Conservation (phyloP, 2,797 vertebrate genomes). For the Arctocebus calabarensis region DNA sequence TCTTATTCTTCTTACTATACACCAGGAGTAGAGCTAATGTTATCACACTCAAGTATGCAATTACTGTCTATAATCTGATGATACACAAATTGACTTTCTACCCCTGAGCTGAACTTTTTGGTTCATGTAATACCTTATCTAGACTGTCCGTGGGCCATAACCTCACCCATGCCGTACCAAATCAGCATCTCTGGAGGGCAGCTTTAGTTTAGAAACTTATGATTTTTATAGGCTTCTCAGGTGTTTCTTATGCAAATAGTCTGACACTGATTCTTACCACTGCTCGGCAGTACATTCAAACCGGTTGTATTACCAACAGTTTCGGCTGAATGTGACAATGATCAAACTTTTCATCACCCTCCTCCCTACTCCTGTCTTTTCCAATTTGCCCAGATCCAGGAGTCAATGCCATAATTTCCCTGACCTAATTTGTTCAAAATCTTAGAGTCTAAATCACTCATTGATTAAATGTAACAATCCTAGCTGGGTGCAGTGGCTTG, state of each 20-base stretch:
- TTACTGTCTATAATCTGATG: constrained; percentile 10
- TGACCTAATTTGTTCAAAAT: not conserved
- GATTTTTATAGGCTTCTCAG: not conserved
- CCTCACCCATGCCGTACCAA: not conserved
- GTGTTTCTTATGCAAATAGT: not conserved
- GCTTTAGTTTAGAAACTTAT: not conserved
- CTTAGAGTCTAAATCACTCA: not conserved
- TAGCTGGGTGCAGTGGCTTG: too few relatives aligned
- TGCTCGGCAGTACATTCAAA: not conserved
- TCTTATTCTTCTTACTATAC: not conserved
- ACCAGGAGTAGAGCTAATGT: not conserved
- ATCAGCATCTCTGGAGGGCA: not conserved
- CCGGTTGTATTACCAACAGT: not conserved
- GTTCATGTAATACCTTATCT: not conserved
- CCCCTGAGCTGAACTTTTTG: not conserved
- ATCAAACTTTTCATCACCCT: not conserved
- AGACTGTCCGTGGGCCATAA: not conserved
- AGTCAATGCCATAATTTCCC: not conserved
- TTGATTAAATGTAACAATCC: not conserved
- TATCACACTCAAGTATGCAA: not conserved
- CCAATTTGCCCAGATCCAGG: not conserved
- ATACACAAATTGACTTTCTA: not conserved
- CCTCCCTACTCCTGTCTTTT: not conserved
- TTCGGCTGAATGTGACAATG: not conserved
- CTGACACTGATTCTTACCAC: not conserved